Evolutionary conservation across 2,888 invertebrate species (phyloP).

Genomic region (Proisotoma minuta): DNA sequence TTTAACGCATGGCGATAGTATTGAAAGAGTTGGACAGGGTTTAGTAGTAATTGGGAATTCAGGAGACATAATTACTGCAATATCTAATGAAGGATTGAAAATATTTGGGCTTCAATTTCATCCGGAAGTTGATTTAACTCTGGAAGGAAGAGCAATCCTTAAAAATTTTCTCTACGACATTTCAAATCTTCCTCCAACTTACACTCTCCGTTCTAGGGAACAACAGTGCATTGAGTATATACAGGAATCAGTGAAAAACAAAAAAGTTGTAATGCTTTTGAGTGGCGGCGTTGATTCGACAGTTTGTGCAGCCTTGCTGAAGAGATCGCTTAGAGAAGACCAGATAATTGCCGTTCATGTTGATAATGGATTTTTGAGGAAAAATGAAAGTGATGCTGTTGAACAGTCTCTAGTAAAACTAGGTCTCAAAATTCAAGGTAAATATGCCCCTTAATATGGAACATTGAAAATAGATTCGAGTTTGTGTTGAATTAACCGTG

Average conservation of each 20-base stretch:
- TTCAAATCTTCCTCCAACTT: conserved; percentile 77
- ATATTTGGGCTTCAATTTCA: conserved; percentile 98
- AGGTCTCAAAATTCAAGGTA: conserved; percentile 70
- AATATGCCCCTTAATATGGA: conserved; percentile 15
- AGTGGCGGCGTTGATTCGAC: conserved; percentile 99
- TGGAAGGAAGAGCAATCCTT: conserved; percentile 84
- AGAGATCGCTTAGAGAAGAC: conserved; percentile 79
- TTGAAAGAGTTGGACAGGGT: conserved; percentile 82
- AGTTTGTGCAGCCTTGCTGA: conserved; percentile 94
- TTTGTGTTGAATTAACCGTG: background rate
- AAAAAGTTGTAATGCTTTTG: conserved; percentile 86
- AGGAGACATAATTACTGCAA: conserved; percentile 76
- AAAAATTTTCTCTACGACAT: conserved; percentile 92
- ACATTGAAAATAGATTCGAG: background rate
- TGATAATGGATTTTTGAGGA: conserved; percentile 98
- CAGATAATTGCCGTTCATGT: conserved; percentile 92
- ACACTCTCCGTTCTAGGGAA: conserved; percentile 82
- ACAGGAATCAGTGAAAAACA: conserved; percentile 77
- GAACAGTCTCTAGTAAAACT: conserved; percentile 74
- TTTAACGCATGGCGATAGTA: conserved; percentile 94
- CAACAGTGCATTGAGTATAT: conserved; percentile 88
- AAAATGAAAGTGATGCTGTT: conserved; percentile 86
- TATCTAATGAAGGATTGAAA: conserved; percentile 82
- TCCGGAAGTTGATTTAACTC: conserved; percentile 94
- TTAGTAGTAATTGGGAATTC: conserved; percentile 84